These are phyloP conservation scores for Rotaria magnacalcarata DNA, from an alignment of 2,888 invertebrate genomes.

Conservation along the genomic window DNA sequence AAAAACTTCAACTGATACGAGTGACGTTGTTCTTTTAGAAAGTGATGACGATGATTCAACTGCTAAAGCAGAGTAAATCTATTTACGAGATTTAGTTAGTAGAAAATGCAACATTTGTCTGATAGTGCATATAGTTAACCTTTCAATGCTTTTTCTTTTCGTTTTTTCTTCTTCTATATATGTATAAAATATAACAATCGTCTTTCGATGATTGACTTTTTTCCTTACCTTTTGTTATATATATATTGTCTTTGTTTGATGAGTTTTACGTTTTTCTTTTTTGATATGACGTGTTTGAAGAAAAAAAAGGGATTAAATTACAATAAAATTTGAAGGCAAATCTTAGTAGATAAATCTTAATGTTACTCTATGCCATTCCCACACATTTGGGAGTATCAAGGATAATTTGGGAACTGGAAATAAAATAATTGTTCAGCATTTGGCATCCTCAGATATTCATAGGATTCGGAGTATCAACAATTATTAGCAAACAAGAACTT, in stretches of 20 bases:
- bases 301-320: neutral
- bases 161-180: neutral
- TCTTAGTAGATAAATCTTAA: neutral
- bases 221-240: neutral
- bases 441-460: too few relatives aligned
- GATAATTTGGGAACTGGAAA: too few relatives aligned
- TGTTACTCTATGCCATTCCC: too few relatives aligned
- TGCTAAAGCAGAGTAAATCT: neutral
- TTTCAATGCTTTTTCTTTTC: neutral
- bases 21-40: neutral
- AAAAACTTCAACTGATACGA: neutral
- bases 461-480: too few relatives aligned
- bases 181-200: neutral
- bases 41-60: neutral
- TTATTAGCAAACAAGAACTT: too few relatives aligned
- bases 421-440: too few relatives aligned
- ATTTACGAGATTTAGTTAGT: neutral
- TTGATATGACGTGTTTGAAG: neutral
- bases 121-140: neutral
- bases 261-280: neutral
- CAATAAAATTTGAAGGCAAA: neutral
- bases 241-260: neutral
- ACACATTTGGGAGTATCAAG: too few relatives aligned
- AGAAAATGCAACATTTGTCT: neutral
- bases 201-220: conserved; percentile 7